These are phyloP conservation scores for Ernsta delagoae DNA, from an alignment of 2,888 invertebrate species.

Conservation along the genomic window DNA sequence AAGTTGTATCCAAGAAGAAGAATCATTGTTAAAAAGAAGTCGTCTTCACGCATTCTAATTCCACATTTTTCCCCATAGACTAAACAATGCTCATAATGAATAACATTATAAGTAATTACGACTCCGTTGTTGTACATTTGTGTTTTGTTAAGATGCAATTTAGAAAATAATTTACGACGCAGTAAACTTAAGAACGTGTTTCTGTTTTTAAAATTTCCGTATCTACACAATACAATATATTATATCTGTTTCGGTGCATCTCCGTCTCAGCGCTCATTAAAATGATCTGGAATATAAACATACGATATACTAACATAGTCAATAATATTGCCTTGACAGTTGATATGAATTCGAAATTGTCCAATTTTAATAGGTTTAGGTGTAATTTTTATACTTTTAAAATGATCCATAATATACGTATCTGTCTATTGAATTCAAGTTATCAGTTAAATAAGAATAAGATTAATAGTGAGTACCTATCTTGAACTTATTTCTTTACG, in stretches of 20 bases:
- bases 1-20: background rate
- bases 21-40: constrained; percentile 36
- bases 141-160: constrained; percentile 59
- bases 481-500: no score
- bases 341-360: no score
- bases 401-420: no score
- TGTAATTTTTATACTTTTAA: no score
- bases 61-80: constrained; percentile 62
- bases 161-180: constrained; percentile 51
- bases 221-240: constrained; percentile 28
- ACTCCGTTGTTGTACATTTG: constrained; percentile 54
- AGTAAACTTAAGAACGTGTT: constrained; percentile 41
- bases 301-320: background rate
- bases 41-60: constrained; percentile 69
- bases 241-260: constrained; percentile 22
- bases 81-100: constrained; percentile 66
- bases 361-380: no score
- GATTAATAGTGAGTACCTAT: no score
- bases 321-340: background rate
- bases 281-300: background rate
- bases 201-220: constrained; percentile 26
- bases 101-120: constrained; percentile 61
- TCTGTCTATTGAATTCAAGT: no score
- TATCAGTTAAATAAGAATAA: no score
- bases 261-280: constrained; percentile 25